Evolutionary conservation across 1,140 invertebrate genomes (phyloP), one percentile per base, ranked within the genome.

Genomic region (Drosophila arawakana): DNA sequence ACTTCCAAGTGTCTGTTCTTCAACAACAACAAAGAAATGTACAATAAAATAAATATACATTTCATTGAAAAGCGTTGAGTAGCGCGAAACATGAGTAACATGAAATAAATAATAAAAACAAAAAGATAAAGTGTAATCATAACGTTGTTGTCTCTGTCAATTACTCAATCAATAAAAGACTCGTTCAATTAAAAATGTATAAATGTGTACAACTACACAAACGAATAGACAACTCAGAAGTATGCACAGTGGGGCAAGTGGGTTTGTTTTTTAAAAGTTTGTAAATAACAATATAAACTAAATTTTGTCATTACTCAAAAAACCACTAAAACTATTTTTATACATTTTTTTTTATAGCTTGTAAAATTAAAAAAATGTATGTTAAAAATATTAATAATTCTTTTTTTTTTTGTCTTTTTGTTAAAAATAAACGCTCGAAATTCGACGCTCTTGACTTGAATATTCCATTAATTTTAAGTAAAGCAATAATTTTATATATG

Each of bases 131-230:
- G 25, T 77, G 57, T 81, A 82, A 81, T 81, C 71, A 82, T 74
- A 71, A 69, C 65, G 41, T n/a, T 35, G 57, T 60, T 55, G 67
- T 71, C 59, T 39, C 55, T 81, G 80, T 78, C 80, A 82, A 82
- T 82, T 82, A 68, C 80, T 82, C 75, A 82, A 82, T 82, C 75
- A 77, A 73, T 66, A 63, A 59, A 43, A 50, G 57, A 68, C 11
- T 44, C 37, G n/a, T 47, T 43, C 41, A 66, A 67, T 43, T 44
- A 46, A 55, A 47, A 46, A 55, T 43, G 41, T 34, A 55, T 44
- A 35, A 35, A 55, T 55, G 34, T 57, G 46, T 34, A 37, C 57
- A 35, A 25, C 10, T 25, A 57, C 15, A 58, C 25, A 46, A 57
- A 49, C 35, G 34, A n/a, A 35, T 11, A 61, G 50, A 39, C 41